Percentiles rank a stretch among this genome's conserved stretches.
Evolutionary conservation across 1,140 invertebrate genomes (phyloP).

Genomic region (Choristoneura fumiferana): DNA sequence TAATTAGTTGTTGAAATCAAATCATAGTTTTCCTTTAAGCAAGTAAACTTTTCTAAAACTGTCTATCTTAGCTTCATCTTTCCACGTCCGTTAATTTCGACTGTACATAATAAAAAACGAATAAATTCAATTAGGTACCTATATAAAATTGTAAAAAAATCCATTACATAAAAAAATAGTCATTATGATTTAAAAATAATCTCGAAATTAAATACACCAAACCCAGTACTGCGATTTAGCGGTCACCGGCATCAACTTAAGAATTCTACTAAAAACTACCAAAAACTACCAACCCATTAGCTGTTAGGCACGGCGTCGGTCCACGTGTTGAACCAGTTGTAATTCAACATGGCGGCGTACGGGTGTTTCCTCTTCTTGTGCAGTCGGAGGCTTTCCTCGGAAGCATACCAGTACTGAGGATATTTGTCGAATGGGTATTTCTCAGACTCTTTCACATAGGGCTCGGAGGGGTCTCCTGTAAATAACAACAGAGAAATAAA

Average conservation of each 20-base stretch:
- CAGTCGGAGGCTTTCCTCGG: constrained; percentile 57
- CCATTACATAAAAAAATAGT: too few relatives aligned
- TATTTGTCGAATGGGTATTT: constrained; percentile 62
- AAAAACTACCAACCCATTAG: constrained; percentile 29
- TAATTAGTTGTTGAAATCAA: too few relatives aligned
- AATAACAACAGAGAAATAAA: too few relatives aligned
- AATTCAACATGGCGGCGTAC: constrained; percentile 61
- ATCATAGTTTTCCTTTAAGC: too few relatives aligned
- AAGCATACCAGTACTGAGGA: constrained; percentile 68
- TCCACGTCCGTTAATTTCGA: too few relatives aligned
- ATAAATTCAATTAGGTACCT: not conserved
- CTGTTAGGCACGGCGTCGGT: constrained; percentile 51
- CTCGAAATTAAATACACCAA: not conserved
- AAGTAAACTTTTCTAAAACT: too few relatives aligned
- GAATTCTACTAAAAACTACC: constrained; percentile 11
- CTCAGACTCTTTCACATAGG: constrained; percentile 53
- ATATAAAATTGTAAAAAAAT: not conserved
- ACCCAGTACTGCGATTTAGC: not conserved
- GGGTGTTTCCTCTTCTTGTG: constrained; percentile 71
- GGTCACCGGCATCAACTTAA: not conserved
- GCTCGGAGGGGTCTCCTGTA: constrained; percentile 48
- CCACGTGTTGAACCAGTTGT: constrained; percentile 61
- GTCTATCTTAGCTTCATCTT: too few relatives aligned
- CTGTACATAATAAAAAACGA: not conserved
- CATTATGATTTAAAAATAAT: not conserved